Conservation (phyloP, 2,113 vertebrate genomes). For the rabbit (Oryctolagus cuniculus) region DNA sequence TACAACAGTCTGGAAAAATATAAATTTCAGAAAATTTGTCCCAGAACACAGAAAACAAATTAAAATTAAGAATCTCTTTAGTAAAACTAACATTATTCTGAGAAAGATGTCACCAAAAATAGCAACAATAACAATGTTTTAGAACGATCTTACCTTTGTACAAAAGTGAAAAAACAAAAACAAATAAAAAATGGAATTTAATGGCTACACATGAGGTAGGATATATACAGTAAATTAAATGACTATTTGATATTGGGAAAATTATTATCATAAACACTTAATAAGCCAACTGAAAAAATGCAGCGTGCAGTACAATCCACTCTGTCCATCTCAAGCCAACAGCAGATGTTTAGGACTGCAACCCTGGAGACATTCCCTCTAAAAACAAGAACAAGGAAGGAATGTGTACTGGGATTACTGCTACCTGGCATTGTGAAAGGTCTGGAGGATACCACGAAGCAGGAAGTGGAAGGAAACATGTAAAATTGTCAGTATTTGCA, state of each 20-base stretch:
- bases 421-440: neutral
- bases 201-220: neutral
- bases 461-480: neutral
- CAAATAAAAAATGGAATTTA: neutral
- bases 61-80: neutral
- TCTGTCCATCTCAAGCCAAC: neutral
- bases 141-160: neutral
- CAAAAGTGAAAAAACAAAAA: constrained; percentile 22
- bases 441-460: neutral
- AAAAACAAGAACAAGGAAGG: constrained; percentile 18
- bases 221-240: neutral
- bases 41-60: constrained; percentile 31
- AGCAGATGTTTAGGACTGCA: neutral
- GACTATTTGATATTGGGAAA: neutral
- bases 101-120: neutral
- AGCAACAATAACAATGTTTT: neutral
- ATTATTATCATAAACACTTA: neutral
- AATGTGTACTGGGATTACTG: neutral
- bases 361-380: neutral
- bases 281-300: constrained; percentile 35
- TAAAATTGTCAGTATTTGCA: neutral
- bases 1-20: constrained; percentile 37
- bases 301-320: neutral
- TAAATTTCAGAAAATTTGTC: constrained; percentile 21
- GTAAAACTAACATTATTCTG: neutral